Evolutionary conservation across 1,140 invertebrate genomes (phyloP), one percentile per base, ranked within the genome.

Genomic region (Helicoverpa armigera): DNA sequence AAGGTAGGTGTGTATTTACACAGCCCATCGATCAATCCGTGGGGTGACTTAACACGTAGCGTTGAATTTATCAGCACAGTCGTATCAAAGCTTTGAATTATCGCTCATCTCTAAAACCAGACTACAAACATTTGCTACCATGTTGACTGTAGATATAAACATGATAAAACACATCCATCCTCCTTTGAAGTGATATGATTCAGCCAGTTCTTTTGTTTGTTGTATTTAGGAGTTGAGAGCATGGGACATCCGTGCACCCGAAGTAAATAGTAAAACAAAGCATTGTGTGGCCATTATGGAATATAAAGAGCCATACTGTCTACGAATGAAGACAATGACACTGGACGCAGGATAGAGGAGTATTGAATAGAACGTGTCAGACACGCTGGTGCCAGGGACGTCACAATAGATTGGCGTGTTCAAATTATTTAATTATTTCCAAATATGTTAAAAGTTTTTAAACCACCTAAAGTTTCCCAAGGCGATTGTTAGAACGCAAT

Each of bases 271-370:
- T 51, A 35, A 78, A 79, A 79, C 76, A 79, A 79, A 58, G 63
- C 76, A 69, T 79, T 79, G 76, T 70, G 76, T 79, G 18, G 12
- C 76, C 65, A 70, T 79, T 79, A 79, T 43, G 53, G 76, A 82
- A 82, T 78, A 78, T 72, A 77, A 82, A 82, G 76, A 79, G 65
- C 56, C 80, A 73, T 50, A 73, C 75, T 60, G 81, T 79, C 69
- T 82, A 74, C 35, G 70, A 67, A 78, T 29, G 16, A 53, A 75
- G 60, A 81, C 61, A 77, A 77, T 72, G 65, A 81, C 65, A 77
- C 65, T 72, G 53, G 69, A 5, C 69, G 69, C 60, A 67, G 61
- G 73, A 75, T 51, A 79, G 63, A 18, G 76, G 65, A 70, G 31
- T 16, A 79, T 78, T 69, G 50, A 79, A 70, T 70, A 43, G 54